Conservation (phyloP, 2,888 invertebrate genomes). For the Drosophila infuscata region DNA sequence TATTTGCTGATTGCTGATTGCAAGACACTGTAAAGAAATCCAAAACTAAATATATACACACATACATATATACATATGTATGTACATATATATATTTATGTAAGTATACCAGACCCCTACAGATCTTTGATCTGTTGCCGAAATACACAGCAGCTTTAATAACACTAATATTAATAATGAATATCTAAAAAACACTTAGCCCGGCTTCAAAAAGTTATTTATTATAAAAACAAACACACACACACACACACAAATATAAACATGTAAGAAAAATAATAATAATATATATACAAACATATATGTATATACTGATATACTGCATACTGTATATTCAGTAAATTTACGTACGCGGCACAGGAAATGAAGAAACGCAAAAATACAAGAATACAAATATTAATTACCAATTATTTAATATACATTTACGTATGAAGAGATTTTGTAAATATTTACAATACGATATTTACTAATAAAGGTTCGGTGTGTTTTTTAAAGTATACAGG, state of each 20-base stretch:
- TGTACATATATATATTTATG: neutral
- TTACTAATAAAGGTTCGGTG: constrained; percentile 4
- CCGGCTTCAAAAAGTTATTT: constrained; percentile 55
- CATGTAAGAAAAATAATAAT: neutral
- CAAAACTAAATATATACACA: neutral
- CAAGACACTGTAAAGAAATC: neutral
- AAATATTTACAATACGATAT: constrained; percentile 23
- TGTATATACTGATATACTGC: constrained; percentile 6
- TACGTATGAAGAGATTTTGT: constrained; percentile 10
- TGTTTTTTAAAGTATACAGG: constrained; percentile 15
- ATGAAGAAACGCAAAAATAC: constrained; percentile 13
- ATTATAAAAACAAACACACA: constrained; percentile 22
- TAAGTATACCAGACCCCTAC: neutral
- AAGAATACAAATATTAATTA: constrained; percentile 20
- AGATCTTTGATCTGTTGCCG: constrained; percentile 19
- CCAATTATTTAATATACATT: constrained; percentile 26
- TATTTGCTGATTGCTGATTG: neutral
- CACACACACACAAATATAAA: neutral
- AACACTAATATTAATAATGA: constrained; percentile 10
- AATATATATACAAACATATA: constrained; percentile 4
- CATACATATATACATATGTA: neutral
- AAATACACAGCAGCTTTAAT: constrained; percentile 34
- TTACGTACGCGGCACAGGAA: constrained; percentile 10
- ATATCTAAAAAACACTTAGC: constrained; percentile 37
- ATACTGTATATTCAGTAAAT: constrained; percentile 1